Base-by-base conservation (phyloP, 2,113 vertebrate species). In the Cephalopholis sonnerati region DNA sequence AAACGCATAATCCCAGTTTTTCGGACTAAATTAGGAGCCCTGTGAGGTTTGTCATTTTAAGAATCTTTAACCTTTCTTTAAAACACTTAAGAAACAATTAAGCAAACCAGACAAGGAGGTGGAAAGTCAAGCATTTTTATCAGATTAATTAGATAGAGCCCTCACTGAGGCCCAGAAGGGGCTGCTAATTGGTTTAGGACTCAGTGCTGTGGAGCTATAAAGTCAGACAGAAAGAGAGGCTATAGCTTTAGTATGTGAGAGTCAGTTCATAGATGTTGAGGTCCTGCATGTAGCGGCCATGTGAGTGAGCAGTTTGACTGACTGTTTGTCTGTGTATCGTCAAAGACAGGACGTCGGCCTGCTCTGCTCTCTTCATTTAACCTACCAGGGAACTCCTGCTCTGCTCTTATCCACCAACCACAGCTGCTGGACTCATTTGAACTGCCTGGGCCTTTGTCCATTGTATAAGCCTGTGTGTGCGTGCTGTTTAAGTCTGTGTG, bases 381-480 rank as follows among this genome's bases (percentile, higher is more conserved):
- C 74, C 87, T 86, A 32, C 32, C 59, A 89, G 89, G 85, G 82
- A 88, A 76, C 90, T 89, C 68, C 84, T 81, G 77, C 85, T 69
- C 76, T 51, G 74, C 78, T 85, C 77, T 85, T 90, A 89, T 92
- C 82, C 88, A 88, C 77, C 53, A 59, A 83, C 66, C 86, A 93
- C 91, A 94, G 92, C 93, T 94, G 94, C 90, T 93, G 74, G 64
- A 84, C 83, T 88, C 85, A 85, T 90, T 93, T 90, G 74, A 86
- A 81, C 77, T 10, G 65, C 68, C 76, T 82, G 32, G 18, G 78
- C 89, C 87, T 92, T 93, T 93, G 89, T 94, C 87, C 90, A 92
- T 94, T 94, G 93, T 94, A 66, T 88, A 39, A 77, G 72, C 32
- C 0, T 75, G 73, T 82, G 50, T 80, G 78, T 88, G 64, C 71